phyloP scores from a whole-genome alignment of 1,140 invertebrate species.

The Micrasema minimum region DNA sequence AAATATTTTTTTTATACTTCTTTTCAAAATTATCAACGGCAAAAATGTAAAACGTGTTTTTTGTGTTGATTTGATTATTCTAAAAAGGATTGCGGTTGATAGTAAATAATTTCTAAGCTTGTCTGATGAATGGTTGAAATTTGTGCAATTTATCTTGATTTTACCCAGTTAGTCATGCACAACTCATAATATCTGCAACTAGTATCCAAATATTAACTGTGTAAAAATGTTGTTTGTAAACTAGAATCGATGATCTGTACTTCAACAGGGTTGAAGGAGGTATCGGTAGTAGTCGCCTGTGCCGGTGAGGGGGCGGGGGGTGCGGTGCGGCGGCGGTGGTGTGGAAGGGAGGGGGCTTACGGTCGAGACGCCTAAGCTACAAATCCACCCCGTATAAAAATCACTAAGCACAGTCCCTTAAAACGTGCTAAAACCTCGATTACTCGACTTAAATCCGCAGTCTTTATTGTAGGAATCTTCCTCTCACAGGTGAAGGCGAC shows the following conservation, averaged over 20 bases:
- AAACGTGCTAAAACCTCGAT: constrained; percentile 52
- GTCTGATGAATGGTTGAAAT: no score
- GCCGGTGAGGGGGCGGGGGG: neutral
- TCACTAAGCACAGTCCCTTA: constrained; percentile 51
- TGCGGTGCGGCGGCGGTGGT: neutral
- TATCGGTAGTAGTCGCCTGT: neutral
- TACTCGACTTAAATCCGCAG: constrained; percentile 49
- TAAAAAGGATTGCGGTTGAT: no score
- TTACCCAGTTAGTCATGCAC: no score
- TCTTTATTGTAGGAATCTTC: constrained; percentile 35
- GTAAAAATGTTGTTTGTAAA: neutral
- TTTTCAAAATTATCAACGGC: no score
- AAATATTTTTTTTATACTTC: no score
- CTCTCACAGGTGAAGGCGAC: constrained; percentile 31
- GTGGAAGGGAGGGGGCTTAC: constrained; percentile 17
- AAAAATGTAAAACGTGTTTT: no score
- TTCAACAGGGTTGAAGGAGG: neutral
- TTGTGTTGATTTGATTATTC: no score
- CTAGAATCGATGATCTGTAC: constrained; percentile 10
- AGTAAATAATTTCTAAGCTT: no score
- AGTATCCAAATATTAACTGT: no score
- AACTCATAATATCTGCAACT: no score
- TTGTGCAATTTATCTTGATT: no score
- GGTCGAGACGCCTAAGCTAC: constrained; percentile 26
- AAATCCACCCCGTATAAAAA: constrained; percentile 52